Percentiles rank a stretch among this genome's conserved stretches.
These are phyloP conservation scores for Pangasianodon gigas DNA, from an alignment of 2,113 vertebrate genomes.

Conservation along the genomic window DNA sequence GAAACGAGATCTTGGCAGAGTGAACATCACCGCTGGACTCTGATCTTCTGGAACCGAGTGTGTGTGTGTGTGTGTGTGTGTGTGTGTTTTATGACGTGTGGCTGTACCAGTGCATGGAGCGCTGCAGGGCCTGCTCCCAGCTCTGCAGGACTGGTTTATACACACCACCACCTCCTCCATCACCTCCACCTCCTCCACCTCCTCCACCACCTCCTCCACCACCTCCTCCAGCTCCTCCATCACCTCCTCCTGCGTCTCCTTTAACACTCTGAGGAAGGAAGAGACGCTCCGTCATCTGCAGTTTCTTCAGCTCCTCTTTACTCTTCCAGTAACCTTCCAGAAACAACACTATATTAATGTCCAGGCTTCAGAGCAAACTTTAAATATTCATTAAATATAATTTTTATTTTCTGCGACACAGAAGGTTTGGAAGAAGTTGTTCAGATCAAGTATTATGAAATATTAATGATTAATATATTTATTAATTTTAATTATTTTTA, in stretches of 20 bases:
- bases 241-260: constrained; percentile 11
- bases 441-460: not conserved
- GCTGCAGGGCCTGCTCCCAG: constrained; percentile 84
- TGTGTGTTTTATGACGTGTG: constrained; percentile 56
- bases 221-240: not conserved
- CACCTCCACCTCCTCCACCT: not conserved
- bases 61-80: not conserved
- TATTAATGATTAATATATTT: not conserved
- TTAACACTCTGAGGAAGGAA: constrained; percentile 78
- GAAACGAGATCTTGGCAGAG: not conserved
- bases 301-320: constrained; percentile 84
- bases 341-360: not conserved
- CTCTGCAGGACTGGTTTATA: constrained; percentile 77
- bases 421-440: not conserved
- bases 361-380: not conserved
- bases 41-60: not conserved
- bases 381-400: not conserved
- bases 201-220: not conserved
- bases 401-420: not conserved
- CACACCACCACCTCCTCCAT: not conserved
- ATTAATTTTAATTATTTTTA: not conserved
- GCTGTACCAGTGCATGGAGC: constrained; percentile 87
- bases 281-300: constrained; percentile 74
- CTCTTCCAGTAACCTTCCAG: constrained; percentile 85
- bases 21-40: not conserved